Conservation (phyloP, 2,113 vertebrate species). For the Daubentonia madagascariensis region DNA sequence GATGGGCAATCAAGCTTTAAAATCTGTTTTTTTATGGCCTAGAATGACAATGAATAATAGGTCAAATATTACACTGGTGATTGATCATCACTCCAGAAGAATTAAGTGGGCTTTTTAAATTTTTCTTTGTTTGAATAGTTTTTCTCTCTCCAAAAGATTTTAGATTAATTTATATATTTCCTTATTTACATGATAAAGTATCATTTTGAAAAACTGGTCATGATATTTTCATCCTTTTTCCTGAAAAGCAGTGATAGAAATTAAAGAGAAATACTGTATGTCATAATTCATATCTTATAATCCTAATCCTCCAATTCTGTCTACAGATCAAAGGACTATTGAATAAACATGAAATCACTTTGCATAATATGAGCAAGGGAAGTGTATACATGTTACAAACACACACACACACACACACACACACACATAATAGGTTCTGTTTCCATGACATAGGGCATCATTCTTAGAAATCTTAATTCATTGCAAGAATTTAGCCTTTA, state of each 20-base stretch:
- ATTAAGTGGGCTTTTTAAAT: background rate
- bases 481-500: background rate
- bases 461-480: background rate
- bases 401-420: background rate
- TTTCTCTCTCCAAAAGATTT: background rate
- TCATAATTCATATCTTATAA: background rate
- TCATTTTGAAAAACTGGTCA: background rate
- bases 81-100: background rate
- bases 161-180: background rate
- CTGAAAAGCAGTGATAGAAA: background rate
- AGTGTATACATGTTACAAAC: background rate
- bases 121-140: background rate
- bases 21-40: constrained; percentile 35
- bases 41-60: constrained; percentile 36
- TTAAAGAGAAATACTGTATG: background rate
- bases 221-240: background rate
- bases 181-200: background rate
- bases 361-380: background rate
- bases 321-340: background rate
- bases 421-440: background rate
- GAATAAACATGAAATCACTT: background rate
- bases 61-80: background rate
- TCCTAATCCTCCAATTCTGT: background rate
- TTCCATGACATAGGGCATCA: background rate
- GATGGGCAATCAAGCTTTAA: constrained; percentile 45